Base-by-base conservation (phyloP, 1,140 invertebrate genomes). In the Danaus melanippus region DNA sequence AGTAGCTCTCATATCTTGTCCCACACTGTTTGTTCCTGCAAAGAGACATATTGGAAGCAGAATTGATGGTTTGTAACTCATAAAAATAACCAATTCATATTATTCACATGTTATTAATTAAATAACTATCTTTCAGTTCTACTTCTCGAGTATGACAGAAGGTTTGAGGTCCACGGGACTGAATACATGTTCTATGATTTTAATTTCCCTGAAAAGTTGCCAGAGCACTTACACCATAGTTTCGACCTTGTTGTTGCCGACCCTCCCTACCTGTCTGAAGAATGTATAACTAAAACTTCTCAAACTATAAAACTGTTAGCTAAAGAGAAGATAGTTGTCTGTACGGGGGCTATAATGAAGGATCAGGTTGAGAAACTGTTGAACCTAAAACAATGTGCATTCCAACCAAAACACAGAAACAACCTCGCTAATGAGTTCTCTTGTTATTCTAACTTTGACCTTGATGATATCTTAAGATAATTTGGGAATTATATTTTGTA, bases 391-490 rank as follows among this genome's bases (percentile, higher is more conserved):
- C 89, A 90, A 72, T 93, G 91, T 63, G 72, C 78, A 11, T 98
- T 97, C 85, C 74, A 89, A 71, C 97, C 96, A 2, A 87, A 89
- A 51, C 97, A 98, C 86, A 90, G 90, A 65, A 96, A 95, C 67
- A 96, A 97, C 87, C 90, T 98, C 70, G 95, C 93, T 0, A 98
- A 98, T 88, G 94, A 97, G 84, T 98, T 98, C 87, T 91, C 88
- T 43, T 97, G 95, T 89, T 98, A 92, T 87, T 89, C 94, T 15
- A 98, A 98, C 89, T 98, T 95, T 87, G 83, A 93, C 76, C 88
- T 93, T 51, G 91, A 92, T 68, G 55, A 60, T 9, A 47, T 73
- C 15, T 54, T 85, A 12, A 77, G 70, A 52, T 79, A 65, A 76
- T 64, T 53, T 2, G 21, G 21, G 21, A 32, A 32, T 2, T 32